Base-by-base conservation (phyloP, 2,797 vertebrate genomes). In the Sphenopsis melanotis region DNA sequence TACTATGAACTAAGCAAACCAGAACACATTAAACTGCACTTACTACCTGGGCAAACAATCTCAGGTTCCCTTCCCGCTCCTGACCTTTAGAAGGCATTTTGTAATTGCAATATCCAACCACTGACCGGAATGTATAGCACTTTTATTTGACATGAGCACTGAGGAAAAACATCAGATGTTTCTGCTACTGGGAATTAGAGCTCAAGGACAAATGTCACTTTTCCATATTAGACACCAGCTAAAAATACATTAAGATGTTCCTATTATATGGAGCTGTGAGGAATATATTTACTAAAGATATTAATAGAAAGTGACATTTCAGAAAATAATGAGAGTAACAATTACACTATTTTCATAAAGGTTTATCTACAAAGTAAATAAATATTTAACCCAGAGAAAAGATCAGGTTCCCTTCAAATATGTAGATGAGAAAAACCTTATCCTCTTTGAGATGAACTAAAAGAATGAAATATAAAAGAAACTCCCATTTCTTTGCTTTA, bases 51-150 rank as follows among this genome's bases (percentile, higher is more conserved):
- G 56, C 88, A 90, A 84, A 92, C 59, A 46, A 74, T 39, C 21
- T 56, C 57, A 16, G 49, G 30, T 61, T 89, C 50, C 46, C 27
- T 85, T 89, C 79, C 82, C 89, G 71, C 57, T 83, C 61, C 90
- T 87, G 92, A 87, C 90, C 87, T 94, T 95, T 52, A 91, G 29
- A 85, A 95, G 75, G 27, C 39, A 59, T 85, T 94, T 85, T 65
- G 36, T 83, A 87, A 87, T 85, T 75, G 87, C 68, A 78, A 2
- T 47, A 85, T 89, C 72, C 83, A 90, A 49, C 91, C 80, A 77
- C 61, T 61, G 60, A 91, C 81, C 65, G 44, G 75, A 80, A 93
- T n/a, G 71, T 89, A 68, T 76, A 87, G 75, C 32, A 6, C 30
- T 78, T 86, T 82, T 46, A 64, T 71, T 80, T 91, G 90, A 91